Conservation (phyloP, 2,797 vertebrate species). For the Enoplosus armatus region DNA sequence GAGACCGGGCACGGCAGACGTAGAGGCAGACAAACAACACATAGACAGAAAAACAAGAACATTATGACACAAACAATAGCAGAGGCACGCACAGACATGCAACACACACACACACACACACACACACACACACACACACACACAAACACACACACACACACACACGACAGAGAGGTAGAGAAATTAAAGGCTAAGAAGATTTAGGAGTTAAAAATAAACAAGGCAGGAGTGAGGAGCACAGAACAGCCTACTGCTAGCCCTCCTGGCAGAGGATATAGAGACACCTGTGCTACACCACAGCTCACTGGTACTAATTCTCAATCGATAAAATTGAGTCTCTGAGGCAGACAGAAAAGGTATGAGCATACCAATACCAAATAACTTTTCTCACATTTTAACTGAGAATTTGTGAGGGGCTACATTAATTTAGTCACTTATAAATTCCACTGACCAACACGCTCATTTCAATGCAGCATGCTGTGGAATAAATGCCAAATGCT, state of each 20-base stretch:
- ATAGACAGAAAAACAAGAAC: conserved; percentile 59
- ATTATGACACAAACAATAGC: conserved; percentile 56
- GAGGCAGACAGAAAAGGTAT: neutral
- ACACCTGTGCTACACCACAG: conserved; percentile 47
- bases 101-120: conserved; percentile 30
- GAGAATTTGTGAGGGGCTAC: neutral
- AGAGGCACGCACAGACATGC: conserved; percentile 17
- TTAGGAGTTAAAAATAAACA: conserved; percentile 87
- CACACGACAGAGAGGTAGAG: conserved; percentile 62
- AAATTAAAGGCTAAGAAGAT: conserved; percentile 86
- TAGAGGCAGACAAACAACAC: conserved; percentile 50
- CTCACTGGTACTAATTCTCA: neutral
- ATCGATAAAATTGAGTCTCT: neutral
- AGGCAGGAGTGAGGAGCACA: conserved; percentile 65
- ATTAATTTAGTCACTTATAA: neutral
- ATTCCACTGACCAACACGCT: conserved; percentile 1
- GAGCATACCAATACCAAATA: neutral
- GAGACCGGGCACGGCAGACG: conserved; percentile 6
- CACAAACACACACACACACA: conserved; percentile 40
- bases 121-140: conserved; percentile 48
- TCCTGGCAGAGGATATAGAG: conserved; percentile 41
- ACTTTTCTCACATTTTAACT: neutral
- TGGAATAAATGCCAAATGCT: conserved; percentile 24
- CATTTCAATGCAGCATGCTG: neutral
- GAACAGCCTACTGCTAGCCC: conserved; percentile 51